Base-by-base conservation (phyloP, 2,888 invertebrate species). In the Drosophila monieri region DNA sequence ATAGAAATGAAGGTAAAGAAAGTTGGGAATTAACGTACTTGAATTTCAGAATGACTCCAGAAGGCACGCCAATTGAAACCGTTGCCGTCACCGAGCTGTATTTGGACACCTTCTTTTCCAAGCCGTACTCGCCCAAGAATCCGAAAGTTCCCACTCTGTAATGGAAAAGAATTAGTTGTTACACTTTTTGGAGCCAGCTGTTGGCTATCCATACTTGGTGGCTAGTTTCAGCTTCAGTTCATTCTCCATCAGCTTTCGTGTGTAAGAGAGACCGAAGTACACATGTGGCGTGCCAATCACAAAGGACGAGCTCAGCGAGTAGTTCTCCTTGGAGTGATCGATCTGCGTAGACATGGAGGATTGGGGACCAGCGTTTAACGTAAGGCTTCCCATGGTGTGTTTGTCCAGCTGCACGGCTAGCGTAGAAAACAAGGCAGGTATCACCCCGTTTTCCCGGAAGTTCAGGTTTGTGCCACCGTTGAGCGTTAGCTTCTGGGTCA, bases 41-140 rank as follows among this genome's bases (percentile, higher is more conserved):
- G 48, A 98, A 93, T 93, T 96, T 97, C 35, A 99, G 93, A 83
- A 95, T 95, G 0, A 99, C 97, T 23, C 99, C 98, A 8, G 95
- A 94, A 0, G 98, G 97, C 27, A 96, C 93, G 2, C 98, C 98
- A 15, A 98, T 92, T 70, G 95, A 94, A 39, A 99, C 95, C 0
- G 96, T 94, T 1, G 98, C 98, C 0, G 96, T 95, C 1, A 98
- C 92, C 43, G 95, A 95, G 89, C 96, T 98, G 88, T 97, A 96
- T 90, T 97, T 95, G 0, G 98, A 97, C 27, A 99, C 94, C 90
- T 97, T 97, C 87, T 98, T 98, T 89, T 98, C 98, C 1, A 96
- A 96, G 0, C 98, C 98, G 89, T 98, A 98, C 89, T 98, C 98
- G 0, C 97, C 92, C 59, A 96, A 93, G 3, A 95, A 95, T 6